Conservation (phyloP, 2,888 invertebrate species). For the Lathronympha strigana region DNA sequence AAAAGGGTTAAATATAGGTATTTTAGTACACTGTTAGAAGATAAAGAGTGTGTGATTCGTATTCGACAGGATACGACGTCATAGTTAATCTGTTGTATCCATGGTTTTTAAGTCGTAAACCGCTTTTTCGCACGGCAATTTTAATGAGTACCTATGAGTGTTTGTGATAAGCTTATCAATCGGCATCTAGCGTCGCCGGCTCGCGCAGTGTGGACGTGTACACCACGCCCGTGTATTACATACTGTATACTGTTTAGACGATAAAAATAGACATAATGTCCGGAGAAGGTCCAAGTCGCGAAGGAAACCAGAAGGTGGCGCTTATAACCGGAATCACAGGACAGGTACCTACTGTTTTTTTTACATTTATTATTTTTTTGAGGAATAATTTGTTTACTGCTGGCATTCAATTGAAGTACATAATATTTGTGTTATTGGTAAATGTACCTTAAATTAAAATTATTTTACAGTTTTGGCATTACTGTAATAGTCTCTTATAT, state of each 20-base stretch:
- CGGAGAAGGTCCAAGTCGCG: conserved; percentile 60
- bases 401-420: no score
- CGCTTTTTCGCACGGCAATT: conserved; percentile 35
- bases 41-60: not conserved
- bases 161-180: conserved; percentile 52
- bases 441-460: not conserved
- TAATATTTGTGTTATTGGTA: not conserved
- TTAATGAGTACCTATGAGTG: conserved; percentile 42
- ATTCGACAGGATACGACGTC: not conserved
- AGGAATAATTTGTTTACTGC: no score
- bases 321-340: conserved; percentile 98
- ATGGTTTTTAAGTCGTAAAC: conserved; percentile 23
- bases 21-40: not conserved
- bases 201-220: conserved; percentile 51
- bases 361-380: no score
- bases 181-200: conserved; percentile 46
- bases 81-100: not conserved
- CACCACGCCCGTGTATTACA: conserved; percentile 30
- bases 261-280: conserved; percentile 59
- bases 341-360: conserved; percentile 86
- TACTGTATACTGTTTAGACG: not conserved
- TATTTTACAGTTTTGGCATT: not conserved
- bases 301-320: conserved; percentile 87
- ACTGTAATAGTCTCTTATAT: not conserved
- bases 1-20: conserved; percentile 5